Evolutionary conservation across 2,888 invertebrate species (phyloP), one percentile per base, ranked within the genome.

Genomic region (Ochropacha duplaris): DNA sequence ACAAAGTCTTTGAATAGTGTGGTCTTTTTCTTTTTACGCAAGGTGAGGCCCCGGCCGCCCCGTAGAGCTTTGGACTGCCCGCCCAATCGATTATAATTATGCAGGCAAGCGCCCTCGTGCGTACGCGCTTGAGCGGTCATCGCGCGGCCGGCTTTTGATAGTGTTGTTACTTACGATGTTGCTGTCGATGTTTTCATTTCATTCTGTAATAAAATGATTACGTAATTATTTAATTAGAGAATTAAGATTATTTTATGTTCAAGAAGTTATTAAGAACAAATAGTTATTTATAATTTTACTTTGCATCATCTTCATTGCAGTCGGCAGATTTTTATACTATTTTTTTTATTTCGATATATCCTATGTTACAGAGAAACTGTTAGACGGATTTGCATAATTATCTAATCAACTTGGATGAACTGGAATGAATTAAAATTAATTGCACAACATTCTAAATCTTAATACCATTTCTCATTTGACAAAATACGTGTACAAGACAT

Each of bases 71-170:
- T 60, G 26, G 28, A 50, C 49, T 39, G 28, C 14, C 77, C 79
- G 72, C 78, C 76, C 82, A 73, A 76, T 80, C 76, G 71, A 80
- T 83, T 80, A 76, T 54, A 64, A 52, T 52, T 52, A 51, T 11
- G 22, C 50, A 51, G 54, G 54, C 60, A 65, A 62, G 60, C 59
- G 59, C 55, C 57, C 64, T n/a, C 59, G 61, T 69, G 71, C 71
- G 69, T 63, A 62, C 58, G 65, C 70, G 68, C 60, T 55, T 59
- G 50, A 54, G 56, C 54, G 69, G 64, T 49, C 65, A 64, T 56
- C 49, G 55, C n/a, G 71, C 72, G 74, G 74, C 60, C 62, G 71
- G 72, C 75, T 77, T 82, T 77, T 73, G 57, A 61, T 80, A 82
- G 78, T 69, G 78, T 54, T 67, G 80, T 50, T 16, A 24, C 54